Percentiles rank a stretch among this genome's conserved stretches.
Conservation (phyloP, 2,888 invertebrate species). For the Xanthia icteritia region DNA sequence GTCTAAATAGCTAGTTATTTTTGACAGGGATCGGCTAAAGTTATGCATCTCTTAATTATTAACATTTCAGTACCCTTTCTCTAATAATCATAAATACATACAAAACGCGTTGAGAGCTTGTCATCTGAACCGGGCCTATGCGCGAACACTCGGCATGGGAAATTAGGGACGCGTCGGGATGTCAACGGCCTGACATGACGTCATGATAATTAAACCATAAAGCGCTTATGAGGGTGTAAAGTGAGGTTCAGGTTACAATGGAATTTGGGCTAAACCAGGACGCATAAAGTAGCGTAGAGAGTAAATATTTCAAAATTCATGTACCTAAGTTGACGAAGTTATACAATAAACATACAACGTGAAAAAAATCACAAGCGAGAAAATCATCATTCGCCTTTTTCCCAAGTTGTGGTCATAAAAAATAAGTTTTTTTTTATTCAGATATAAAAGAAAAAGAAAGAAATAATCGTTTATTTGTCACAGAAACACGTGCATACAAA, state of each 20-base stretch:
- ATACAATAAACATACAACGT: neutral
- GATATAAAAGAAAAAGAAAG: neutral
- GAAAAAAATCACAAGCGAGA: neutral
- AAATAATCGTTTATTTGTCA: too few relatives aligned
- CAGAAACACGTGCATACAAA: too few relatives aligned
- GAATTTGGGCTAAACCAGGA: constrained; percentile 19
- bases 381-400: neutral
- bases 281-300: neutral
- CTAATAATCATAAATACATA: constrained; percentile 27
- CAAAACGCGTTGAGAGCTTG: constrained; percentile 17
- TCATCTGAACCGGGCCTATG: constrained; percentile 18
- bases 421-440: too few relatives aligned
- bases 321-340: neutral
- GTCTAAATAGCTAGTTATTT: neutral
- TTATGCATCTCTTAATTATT: too few relatives aligned
- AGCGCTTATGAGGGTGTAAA: constrained; percentile 40
- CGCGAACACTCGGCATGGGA: constrained; percentile 49
- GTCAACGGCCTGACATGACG: constrained; percentile 42
- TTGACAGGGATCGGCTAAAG: neutral
- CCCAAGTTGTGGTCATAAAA: too few relatives aligned
- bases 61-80: neutral
- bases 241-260: constrained; percentile 19
- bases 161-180: constrained; percentile 42
- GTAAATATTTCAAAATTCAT: neutral
- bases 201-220: constrained; percentile 59